Base-by-base conservation (phyloP, 1,140 invertebrate genomes). In the Drosophila burlai region DNA sequence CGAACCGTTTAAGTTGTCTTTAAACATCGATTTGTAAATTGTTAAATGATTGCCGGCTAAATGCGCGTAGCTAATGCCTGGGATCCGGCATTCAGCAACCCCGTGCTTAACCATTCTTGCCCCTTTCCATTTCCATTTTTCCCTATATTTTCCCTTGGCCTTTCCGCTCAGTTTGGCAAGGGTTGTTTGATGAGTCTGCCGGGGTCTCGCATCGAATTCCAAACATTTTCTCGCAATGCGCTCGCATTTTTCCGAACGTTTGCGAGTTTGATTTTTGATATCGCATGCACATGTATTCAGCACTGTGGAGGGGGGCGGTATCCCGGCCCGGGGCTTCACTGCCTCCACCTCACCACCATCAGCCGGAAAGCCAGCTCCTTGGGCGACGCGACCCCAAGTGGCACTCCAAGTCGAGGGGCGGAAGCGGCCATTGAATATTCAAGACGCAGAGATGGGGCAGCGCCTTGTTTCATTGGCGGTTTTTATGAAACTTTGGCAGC, bases 11-110 rank as follows among this genome's bases (percentile, higher is more conserved):
- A 78, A 83, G 60, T 60, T 64, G 60, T 78, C 83, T 89, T 89
- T 91, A 91, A 91, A 91, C 80, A 91, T 91, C 86, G 86, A 91
- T 91, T 91, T 91, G 86, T 91, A 91, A 91, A 91, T 91, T 91
- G 86, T 86, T 89, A 90, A 90, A 91, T 80, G 85, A 90, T 90
- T 90, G 86, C 76, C 55, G 79, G 67, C 71, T 90, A 90, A 90
- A 90, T 82, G 86, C 82, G 85, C 85, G 86, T 90, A 55, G 79
- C 85, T 85, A 90, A 90, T 90, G 86, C 67, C 18, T 57, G 52
- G 24, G 67, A 21, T 40, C 52, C 52, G 52, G 34, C 50, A 34
- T 52, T 26, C 49, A 57, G 42, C 40, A 45, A 71, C 67, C 67
- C 67, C 67, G 34, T 61, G 67, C 36, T 58, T 52, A 21, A 47